phyloP scores from a whole-genome alignment of 2,113 vertebrate species.

The western clawed frog (Xenopus tropicalis) region UCB_Xtro_10.0 CM004443.2:134150501-134151000 shows the following conservation, averaged over 20 bases:
- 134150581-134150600: not conserved
- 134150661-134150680: slow-evolving; percentile 3
- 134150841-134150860: slow-evolving; percentile 13
- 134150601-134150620: not conserved
- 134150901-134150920: too few species aligned
- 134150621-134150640: not conserved
- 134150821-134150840: slow-evolving; percentile 14
- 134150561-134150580: too few species aligned
- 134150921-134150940: too few species aligned
- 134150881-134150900: too few species aligned
- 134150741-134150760: slow-evolving; percentile 26
- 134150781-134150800: slow-evolving; percentile 15
- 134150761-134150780: slow-evolving; percentile 42
- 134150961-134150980: too few species aligned
- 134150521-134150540: too few species aligned
- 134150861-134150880: too few species aligned
- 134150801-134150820: slow-evolving; percentile 13
- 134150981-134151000: too few species aligned
- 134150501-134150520: too few species aligned
- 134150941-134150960: too few species aligned
- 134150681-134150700: not conserved
- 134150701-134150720: slow-evolving; percentile 28
- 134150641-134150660: not conserved
- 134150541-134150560: too few species aligned
- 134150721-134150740: slow-evolving; percentile 12